Evolutionary conservation across 2,797 vertebrate species (phyloP), one percentile per base, ranked within the genome.

Genomic region (Bradypodion pumilum): DNA sequence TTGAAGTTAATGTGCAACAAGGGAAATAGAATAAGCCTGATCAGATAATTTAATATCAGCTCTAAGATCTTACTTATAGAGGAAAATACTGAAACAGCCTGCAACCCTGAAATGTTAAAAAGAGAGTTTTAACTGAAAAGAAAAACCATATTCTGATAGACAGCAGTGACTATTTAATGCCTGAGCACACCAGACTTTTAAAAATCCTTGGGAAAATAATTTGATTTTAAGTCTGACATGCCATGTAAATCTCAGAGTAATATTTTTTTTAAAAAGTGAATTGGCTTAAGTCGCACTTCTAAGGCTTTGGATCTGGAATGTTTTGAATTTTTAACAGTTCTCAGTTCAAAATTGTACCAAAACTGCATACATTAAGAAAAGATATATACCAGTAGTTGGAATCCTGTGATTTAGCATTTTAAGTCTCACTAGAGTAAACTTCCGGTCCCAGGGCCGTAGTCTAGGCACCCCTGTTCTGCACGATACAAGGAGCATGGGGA

Each of bases 61-160:
- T 84, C 49, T 35, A 78, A 88, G 74, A 1, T 44, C 65, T 85
- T 89, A 86, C 85, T 91, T 60, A 37, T 35, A 37, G 1, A 69
- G 6, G 27, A 46, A 29, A 78, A 19, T 16, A 87, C 21, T 77
- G 63, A 69, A 76, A 25, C 84, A 88, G 84, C 70, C 60, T 87
- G 56, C 40, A 83, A 73, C 27, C 74, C 74, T 68, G 44, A 83
- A 77, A 84, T 86, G 87, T 87, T 87, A 83, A 89, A n/a, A 52
- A n/a, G 74, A 19, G 32, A 35, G 65, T 5, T 68, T 68, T 35
- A 68, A 35, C 10, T 15, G n/a, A 19, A 68, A 52, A 88, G 84
- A 82, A 62, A 59, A 74, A 77, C 75, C 74, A 29, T 16, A 42
- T 80, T 91, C 89, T 91, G 85, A 84, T 77, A 74, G 60, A 84